Evolutionary conservation across 2,797 vertebrate genomes (phyloP).

Genomic region (Sciaenops ocellatus): DNA sequence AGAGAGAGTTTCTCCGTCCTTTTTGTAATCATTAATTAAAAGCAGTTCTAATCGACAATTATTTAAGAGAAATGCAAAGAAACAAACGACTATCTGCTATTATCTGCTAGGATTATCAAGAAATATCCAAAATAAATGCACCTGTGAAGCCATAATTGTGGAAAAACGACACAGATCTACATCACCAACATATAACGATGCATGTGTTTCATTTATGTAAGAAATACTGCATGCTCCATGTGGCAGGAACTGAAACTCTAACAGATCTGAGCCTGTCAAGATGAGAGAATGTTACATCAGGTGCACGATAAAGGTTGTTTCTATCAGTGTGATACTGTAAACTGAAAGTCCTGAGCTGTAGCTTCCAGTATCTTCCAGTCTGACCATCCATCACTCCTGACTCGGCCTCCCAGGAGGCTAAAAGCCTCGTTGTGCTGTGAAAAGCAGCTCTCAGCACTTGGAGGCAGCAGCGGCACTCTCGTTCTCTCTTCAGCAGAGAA

Average conservation of each 20-base stretch:
- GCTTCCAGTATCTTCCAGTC: background rate
- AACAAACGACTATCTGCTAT: no score
- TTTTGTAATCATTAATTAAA: background rate
- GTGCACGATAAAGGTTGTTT: background rate
- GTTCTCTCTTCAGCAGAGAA: conserved; percentile 14
- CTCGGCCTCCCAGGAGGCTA: conserved; percentile 18
- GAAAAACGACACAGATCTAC: background rate
- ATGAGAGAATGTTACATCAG: background rate
- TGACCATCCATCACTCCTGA: conserved; percentile 43
- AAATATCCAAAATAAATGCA: no score
- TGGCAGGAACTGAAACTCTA: background rate
- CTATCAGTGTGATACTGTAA: background rate
- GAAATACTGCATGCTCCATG: background rate
- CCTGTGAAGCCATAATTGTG: no score
- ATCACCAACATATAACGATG: background rate
- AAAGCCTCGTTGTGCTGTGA: conserved; percentile 18
- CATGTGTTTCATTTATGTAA: background rate
- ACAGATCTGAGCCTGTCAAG: background rate
- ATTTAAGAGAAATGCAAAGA: background rate
- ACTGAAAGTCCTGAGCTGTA: background rate
- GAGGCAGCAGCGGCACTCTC: conserved; percentile 28
- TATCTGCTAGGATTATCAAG: background rate
- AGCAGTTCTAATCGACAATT: background rate
- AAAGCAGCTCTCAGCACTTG: conserved; percentile 53
- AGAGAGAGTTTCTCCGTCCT: background rate